phyloP scores from a whole-genome alignment of 2,797 vertebrate species.

The Yasuhikotakia modesta region DNA sequence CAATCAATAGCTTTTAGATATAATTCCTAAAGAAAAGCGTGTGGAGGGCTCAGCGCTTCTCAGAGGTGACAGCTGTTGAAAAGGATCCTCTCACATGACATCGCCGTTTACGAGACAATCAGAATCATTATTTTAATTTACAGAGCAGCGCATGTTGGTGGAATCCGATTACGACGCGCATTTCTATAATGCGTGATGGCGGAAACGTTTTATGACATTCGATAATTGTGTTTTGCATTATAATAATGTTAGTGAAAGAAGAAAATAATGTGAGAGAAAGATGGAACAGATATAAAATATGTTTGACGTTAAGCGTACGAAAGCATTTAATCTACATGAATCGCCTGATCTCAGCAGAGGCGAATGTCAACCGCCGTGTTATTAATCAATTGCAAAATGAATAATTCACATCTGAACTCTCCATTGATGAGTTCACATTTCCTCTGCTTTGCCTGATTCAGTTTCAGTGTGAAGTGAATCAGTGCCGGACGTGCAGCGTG shows the following conservation, averaged over 20 bases:
- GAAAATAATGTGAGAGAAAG: conserved; percentile 1
- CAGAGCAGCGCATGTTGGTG: neutral
- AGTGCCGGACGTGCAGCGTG: neutral
- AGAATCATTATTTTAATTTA: conserved; percentile 46
- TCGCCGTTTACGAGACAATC: conserved; percentile 31
- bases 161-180: conserved; percentile 20
- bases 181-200: conserved; percentile 20
- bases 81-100: conserved; percentile 39
- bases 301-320: conserved; percentile 36
- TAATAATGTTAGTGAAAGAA: conserved; percentile 5
- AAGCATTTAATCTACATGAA: conserved; percentile 1
- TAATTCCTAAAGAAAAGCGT: conserved; percentile 66
- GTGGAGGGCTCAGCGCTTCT: neutral
- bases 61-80: conserved; percentile 25
- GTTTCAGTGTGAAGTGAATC: conserved; percentile 13
- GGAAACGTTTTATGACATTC: conserved; percentile 27
- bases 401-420: conserved; percentile 38
- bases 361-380: conserved; percentile 33
- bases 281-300: neutral
- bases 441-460: conserved; percentile 18
- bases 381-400: conserved; percentile 51
- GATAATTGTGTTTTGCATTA: conserved; percentile 15
- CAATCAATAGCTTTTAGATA: conserved; percentile 88
- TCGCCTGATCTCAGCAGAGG: conserved; percentile 37
- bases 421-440: conserved; percentile 19